These are phyloP conservation scores for Agrochola lychnidis DNA, from an alignment of 2,888 invertebrate species.

Conservation along the genomic window DNA sequence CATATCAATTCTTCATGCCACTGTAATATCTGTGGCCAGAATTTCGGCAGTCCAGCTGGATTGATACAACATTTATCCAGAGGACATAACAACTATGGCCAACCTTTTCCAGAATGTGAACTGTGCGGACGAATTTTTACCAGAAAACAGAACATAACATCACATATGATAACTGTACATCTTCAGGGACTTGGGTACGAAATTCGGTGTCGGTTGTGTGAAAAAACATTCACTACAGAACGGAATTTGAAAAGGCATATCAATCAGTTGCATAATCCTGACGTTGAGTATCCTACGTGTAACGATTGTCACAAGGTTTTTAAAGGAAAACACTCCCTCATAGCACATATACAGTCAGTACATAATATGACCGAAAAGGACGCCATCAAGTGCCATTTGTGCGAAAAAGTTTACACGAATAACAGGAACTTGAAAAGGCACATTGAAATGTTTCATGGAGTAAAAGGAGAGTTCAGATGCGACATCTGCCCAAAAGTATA, in stretches of 20 bases:
- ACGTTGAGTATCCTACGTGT: slow-evolving; percentile 78
- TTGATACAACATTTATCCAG: slow-evolving; percentile 76
- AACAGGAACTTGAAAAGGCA: slow-evolving; percentile 81
- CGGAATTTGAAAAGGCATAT: slow-evolving; percentile 81
- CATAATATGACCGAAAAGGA: slow-evolving; percentile 70
- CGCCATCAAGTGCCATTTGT: slow-evolving; percentile 74
- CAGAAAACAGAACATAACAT: slow-evolving; percentile 83
- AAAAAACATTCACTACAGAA: slow-evolving; percentile 79
- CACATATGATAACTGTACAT: slow-evolving; percentile 84
- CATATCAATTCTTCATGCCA: slow-evolving; percentile 77
- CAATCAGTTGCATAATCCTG: slow-evolving; percentile 79
- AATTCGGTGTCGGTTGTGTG: slow-evolving; percentile 76
- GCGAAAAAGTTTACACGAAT: slow-evolving; percentile 79
- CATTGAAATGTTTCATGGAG: slow-evolving; percentile 79
- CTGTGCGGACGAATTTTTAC: slow-evolving; percentile 83
- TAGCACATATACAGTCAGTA: slow-evolving; percentile 76
- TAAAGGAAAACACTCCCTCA: slow-evolving; percentile 76
- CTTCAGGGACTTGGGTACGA: slow-evolving; percentile 74
- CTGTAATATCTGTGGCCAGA: slow-evolving; percentile 80
- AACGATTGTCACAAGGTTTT: slow-evolving; percentile 78
- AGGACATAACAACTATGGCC: slow-evolving; percentile 79
- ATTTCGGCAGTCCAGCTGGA: slow-evolving; percentile 78
- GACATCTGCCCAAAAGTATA: slow-evolving; percentile 82
- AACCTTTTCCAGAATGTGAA: slow-evolving; percentile 83
- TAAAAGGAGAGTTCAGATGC: slow-evolving; percentile 77